Percentiles rank a stretch among this genome's conserved stretches.
These are phyloP conservation scores for Lanius ludovicianus DNA, from an alignment of 2,113 vertebrate genomes.

Conservation along the genomic window DNA sequence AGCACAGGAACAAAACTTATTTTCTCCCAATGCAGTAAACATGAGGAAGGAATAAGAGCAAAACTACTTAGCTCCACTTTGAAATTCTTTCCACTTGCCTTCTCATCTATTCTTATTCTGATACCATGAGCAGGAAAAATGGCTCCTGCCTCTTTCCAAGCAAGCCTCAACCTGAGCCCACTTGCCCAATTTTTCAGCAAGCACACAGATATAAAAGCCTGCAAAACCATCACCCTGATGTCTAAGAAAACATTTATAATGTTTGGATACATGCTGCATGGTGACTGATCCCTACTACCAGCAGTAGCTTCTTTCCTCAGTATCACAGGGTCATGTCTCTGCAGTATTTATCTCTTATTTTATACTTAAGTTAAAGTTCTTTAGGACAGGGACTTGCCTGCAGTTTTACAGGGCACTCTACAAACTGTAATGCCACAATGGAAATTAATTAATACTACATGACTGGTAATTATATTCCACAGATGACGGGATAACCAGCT, in stretches of 20 bases:
- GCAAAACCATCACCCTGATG: not conserved
- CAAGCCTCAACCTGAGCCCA: not conserved
- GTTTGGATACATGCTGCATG: not conserved
- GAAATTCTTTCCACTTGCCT: not conserved
- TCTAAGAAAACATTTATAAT: not conserved
- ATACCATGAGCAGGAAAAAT: not conserved
- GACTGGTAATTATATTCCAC: not conserved
- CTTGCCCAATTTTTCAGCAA: not conserved
- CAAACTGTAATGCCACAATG: not conserved
- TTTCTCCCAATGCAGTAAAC: not conserved
- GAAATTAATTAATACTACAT: not conserved
- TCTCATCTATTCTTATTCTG: not conserved
- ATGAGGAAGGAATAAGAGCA: not conserved
- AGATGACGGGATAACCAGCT: not conserved
- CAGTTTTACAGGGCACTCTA: not conserved
- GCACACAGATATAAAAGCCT: not conserved
- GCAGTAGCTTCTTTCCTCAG: not conserved
- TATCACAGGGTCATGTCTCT: not conserved
- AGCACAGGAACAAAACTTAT: not conserved
- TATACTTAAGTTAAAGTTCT: not conserved
- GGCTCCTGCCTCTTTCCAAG: not conserved
- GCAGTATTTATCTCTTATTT: not conserved
- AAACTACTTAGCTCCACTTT: not conserved
- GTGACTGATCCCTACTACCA: not conserved
- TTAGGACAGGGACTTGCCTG: not conserved